A percentile compares a stretch with the other conserved stretches of the same genome.
Evolutionary conservation across 2,797 vertebrate genomes (phyloP).

Genomic region (Molossus molossus): DNA sequence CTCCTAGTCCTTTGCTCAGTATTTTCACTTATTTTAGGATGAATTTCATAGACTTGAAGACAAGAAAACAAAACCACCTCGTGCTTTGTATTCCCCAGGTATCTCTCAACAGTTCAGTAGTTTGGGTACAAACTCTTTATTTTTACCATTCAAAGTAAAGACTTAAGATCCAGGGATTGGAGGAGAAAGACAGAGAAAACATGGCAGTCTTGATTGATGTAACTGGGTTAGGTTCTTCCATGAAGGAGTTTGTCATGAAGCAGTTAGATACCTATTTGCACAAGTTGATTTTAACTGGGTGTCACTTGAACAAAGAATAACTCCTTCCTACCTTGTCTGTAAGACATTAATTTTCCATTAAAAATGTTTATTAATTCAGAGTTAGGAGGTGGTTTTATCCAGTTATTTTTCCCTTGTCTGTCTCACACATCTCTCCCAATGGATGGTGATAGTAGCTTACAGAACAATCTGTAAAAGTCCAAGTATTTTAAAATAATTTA

Average conservation of each 20-base stretch:
- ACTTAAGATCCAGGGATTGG: conserved; percentile 45
- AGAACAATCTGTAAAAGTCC: neutral
- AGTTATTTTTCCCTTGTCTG: conserved; percentile 4
- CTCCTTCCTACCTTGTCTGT: neutral
- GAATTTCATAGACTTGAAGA: neutral
- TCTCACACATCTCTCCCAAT: neutral
- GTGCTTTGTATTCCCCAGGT: neutral
- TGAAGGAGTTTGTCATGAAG: conserved; percentile 50
- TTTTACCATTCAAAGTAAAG: conserved; percentile 47
- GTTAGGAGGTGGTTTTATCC: neutral
- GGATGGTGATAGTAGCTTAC: neutral
- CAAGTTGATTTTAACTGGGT: conserved; percentile 58
- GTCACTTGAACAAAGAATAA: conserved; percentile 51
- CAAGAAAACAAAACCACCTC: neutral
- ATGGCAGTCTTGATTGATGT: conserved; percentile 58
- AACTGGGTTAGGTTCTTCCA: conserved; percentile 69
- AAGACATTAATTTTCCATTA: conserved; percentile 55
- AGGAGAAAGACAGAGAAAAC: neutral
- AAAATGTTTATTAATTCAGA: conserved; percentile 58
- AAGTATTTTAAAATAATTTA: neutral
- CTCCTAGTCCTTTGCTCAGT: neutral
- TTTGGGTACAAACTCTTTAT: neutral
- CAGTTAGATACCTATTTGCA: neutral
- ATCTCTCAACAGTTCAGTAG: neutral
- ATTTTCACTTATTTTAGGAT: neutral